Conservation (phyloP, 2,113 vertebrate genomes). For the Nesoenas mayeri region DNA sequence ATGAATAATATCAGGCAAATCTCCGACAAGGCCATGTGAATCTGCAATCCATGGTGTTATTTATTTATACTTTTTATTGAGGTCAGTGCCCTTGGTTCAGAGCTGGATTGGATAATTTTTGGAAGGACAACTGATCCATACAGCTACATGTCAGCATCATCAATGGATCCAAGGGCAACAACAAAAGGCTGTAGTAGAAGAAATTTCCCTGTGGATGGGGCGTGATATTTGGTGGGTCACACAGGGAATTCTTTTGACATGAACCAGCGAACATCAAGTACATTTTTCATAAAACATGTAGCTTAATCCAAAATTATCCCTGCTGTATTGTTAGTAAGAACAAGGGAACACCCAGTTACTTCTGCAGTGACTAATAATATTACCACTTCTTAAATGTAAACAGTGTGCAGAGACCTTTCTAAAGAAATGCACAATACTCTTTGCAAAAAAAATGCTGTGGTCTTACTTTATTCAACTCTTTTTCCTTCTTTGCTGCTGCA, state of each 20-base stretch:
- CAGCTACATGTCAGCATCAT: conserved; percentile 26
- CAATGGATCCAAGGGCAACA: conserved; percentile 23
- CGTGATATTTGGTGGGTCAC: conserved; percentile 25
- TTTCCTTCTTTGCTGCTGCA: neutral
- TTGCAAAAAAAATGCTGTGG: neutral
- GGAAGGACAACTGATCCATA: neutral
- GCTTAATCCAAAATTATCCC: conserved; percentile 50
- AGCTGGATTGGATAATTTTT: conserved; percentile 34
- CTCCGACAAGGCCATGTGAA: conserved; percentile 36
- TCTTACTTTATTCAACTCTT: neutral
- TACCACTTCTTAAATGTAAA: conserved; percentile 35
- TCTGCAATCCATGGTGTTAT: neutral
- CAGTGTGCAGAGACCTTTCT: neutral
- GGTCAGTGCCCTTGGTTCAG: conserved; percentile 28
- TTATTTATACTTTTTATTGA: conserved; percentile 44
- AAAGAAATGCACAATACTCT: neutral
- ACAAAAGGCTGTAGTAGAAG: conserved; percentile 13
- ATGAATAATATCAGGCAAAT: conserved; percentile 32
- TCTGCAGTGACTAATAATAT: conserved; percentile 50
- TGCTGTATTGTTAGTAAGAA: conserved; percentile 18
- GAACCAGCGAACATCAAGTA: conserved; percentile 36
- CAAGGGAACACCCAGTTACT: conserved; percentile 59
- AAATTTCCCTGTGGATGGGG: conserved; percentile 21
- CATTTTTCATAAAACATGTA: conserved; percentile 44
- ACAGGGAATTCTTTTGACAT: conserved; percentile 43